Evolutionary conservation across 2,888 invertebrate species (phyloP), one percentile per base, ranked within the genome.

Genomic region (Drosophila fungiperda): DNA sequence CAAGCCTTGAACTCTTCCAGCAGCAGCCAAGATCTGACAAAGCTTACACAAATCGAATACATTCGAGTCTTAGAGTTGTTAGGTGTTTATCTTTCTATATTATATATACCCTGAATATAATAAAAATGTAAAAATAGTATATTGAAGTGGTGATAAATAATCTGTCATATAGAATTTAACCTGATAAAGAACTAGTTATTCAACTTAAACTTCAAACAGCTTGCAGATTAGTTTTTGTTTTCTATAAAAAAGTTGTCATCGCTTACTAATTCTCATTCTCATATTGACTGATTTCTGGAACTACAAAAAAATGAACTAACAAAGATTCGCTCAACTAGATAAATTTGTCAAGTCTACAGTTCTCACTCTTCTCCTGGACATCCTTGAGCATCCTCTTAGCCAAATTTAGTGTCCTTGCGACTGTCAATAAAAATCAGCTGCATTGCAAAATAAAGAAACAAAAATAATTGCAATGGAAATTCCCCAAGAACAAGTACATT

Each of bases 321-420:
- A 23, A 23, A 23, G 6, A 48, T 3, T 48, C 7, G 23, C 26
- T 26, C 4, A 26, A 26, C 8, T 26, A 48, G 4, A 17, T 12
- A 1, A 7, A 8, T 48, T 48, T 1, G 20, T 59, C 53, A 38
- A 5, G 20, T 45, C 36, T 23, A 33, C 23, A 17, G 36, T 23
- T 20, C 29, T 26, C 9, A 7, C 6, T 38, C 20, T 45, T 12
- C 12, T 6, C 1, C 1, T 7, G 7, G n/a, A 53, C 23, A 33
- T 38, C 68, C 67, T 67, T 67, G 67, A 50, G 11, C 52, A 42
- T 52, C 32, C 52, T 40, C n/a, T 45, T 33, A 29, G 45, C n/a
- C 33, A 49, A 74, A 66, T 61, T 52, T 29, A n/a, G 36, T 74
- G 75, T 66, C 74, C 75, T 78, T 77, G 76, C 53, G 54, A 58